A percentile compares a stretch with the other conserved stretches of the same genome.
Evolutionary conservation across 2,888 invertebrate species (phyloP).

Genomic region (Chirona hameri): DNA sequence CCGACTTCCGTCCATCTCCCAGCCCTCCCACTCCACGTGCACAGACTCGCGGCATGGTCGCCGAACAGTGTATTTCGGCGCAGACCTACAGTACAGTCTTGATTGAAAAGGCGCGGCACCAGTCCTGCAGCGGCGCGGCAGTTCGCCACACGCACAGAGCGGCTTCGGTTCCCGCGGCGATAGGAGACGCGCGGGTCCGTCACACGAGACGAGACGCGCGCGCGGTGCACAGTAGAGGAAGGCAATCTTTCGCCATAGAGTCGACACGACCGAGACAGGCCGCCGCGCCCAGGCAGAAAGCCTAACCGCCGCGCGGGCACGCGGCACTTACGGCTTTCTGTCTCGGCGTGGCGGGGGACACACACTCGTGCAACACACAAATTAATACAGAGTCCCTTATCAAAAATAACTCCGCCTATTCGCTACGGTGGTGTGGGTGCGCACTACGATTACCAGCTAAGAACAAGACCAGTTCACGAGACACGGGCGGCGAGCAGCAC

Average conservation of each 20-base stretch:
- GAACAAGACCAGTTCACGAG: not conserved
- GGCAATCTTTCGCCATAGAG: too few species aligned
- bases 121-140: not conserved
- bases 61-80: constrained; percentile 6
- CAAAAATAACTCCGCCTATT: constrained; percentile 26
- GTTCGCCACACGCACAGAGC: too few species aligned
- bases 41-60: not conserved
- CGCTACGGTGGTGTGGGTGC: not conserved
- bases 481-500: not conserved
- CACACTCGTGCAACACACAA: not conserved
- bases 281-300: too few species aligned
- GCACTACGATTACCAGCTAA: not conserved
- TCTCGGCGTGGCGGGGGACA: too few species aligned
- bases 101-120: not conserved
- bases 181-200: too few species aligned
- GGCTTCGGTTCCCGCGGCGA: too few species aligned
- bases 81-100: not conserved
- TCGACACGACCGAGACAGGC: too few species aligned
- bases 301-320: too few species aligned
- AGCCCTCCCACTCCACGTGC: not conserved
- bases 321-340: too few species aligned
- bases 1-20: not conserved
- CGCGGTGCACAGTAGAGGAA: too few species aligned
- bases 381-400: constrained; percentile 12
- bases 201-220: too few species aligned